A percentile compares a stretch with the other conserved stretches of the same genome.
phyloP scores from a whole-genome alignment of 2,113 vertebrate genomes.

The Alethe diademata region DNA sequence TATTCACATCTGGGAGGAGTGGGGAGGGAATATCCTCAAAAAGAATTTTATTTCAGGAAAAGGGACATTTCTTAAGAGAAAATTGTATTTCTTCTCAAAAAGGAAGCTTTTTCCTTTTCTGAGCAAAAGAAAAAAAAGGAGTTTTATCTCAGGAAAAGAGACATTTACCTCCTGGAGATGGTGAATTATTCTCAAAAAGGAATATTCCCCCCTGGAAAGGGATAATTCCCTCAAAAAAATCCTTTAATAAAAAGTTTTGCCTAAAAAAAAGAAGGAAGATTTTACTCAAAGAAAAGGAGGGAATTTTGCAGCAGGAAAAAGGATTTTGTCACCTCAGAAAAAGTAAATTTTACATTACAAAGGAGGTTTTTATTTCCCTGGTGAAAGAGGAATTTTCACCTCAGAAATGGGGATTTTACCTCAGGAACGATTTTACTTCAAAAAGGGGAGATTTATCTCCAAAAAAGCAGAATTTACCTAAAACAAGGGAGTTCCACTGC shows the following conservation, averaged over 20 bases:
- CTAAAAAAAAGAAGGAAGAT: neutral
- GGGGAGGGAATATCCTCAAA: neutral
- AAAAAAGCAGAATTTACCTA: neutral
- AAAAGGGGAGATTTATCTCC: neutral
- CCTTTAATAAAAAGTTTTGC: neutral
- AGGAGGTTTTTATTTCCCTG: too few species aligned
- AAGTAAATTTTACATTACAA: neutral
- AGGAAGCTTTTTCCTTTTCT: neutral
- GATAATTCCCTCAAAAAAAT: neutral
- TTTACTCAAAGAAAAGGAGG: neutral
- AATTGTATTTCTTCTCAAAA: neutral
- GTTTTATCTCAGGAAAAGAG: neutral
- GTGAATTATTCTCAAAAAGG: neutral
- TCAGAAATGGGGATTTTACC: neutral
- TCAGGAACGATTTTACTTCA: too few species aligned
- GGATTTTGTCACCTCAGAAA: neutral
- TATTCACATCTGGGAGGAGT: neutral
- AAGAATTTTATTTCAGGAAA: neutral
- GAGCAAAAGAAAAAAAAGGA: neutral
- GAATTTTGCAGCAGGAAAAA: neutral
- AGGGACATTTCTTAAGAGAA: neutral
- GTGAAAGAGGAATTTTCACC: neutral
- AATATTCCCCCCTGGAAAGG: neutral
- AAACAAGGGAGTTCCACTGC: neutral
- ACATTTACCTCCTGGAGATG: neutral